A percentile compares a stretch with the other conserved stretches of the same genome.
Conservation (phyloP, 2,888 invertebrate genomes). For the Drosophila heteroneura region DNA sequence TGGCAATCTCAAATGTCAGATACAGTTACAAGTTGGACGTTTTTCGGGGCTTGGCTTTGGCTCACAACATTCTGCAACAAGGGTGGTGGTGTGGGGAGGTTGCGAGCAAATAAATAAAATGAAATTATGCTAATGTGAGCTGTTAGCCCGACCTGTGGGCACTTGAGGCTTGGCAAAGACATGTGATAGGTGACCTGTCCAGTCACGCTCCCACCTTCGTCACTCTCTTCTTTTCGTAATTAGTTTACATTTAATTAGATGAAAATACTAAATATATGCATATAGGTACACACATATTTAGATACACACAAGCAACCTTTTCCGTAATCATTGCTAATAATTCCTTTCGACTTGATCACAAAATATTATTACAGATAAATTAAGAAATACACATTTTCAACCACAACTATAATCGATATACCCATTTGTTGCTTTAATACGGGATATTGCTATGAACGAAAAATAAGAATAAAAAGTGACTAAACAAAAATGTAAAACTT, state of each 20-base stretch:
- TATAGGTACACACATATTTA: neutral
- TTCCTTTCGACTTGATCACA: neutral
- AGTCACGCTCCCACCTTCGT: neutral
- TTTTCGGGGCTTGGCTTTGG: slow-evolving; percentile 45
- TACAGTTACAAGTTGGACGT: slow-evolving; percentile 18
- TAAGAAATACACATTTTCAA: neutral
- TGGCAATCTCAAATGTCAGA: slow-evolving; percentile 25
- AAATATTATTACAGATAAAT: neutral
- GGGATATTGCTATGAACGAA: slow-evolving; percentile 9
- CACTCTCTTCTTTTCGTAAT: neutral
- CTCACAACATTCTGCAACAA: neutral
- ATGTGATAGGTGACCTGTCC: slow-evolving; percentile 20
- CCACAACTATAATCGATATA: slow-evolving; percentile 3
- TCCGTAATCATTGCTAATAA: neutral
- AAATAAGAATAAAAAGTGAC: slow-evolving; percentile 3
- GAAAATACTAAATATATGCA: slow-evolving; percentile 20
- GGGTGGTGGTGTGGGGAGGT: neutral
- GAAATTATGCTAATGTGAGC: slow-evolving; percentile 35
- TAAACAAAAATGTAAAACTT: slow-evolving; percentile 21
- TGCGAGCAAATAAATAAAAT: slow-evolving; percentile 6
- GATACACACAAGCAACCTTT: neutral
- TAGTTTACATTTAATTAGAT: slow-evolving; percentile 49
- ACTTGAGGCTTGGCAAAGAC: slow-evolving; percentile 34
- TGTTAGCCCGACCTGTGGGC: slow-evolving; percentile 6
- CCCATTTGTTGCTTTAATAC: neutral